These are phyloP conservation scores for Trichomalopsis sarcophagae DNA, from an alignment of 1,140 invertebrate genomes.

Conservation along the genomic window DNA sequence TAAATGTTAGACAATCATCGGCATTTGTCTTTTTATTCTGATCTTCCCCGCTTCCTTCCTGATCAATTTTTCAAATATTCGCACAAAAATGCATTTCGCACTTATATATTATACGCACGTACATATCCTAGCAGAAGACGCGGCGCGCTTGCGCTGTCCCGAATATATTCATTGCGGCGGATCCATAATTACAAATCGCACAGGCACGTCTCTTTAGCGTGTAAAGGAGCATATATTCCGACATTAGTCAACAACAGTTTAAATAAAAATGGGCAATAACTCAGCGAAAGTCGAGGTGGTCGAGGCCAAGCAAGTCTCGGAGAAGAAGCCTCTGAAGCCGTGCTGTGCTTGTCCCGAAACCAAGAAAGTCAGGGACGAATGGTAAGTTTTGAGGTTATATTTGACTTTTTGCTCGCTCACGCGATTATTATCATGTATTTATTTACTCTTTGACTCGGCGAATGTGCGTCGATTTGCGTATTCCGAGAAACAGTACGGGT, in stretches of 20 bases:
- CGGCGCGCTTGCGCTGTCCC: not conserved
- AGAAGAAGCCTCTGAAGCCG: constrained; percentile 89
- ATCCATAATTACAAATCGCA: not conserved
- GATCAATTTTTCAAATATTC: no score
- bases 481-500: not conserved
- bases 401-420: not conserved
- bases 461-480: not conserved
- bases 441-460: not conserved
- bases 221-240: not conserved
- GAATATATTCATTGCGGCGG: not conserved
- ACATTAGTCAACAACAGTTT: constrained; percentile 5
- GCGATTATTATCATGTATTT: not conserved
- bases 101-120: no score
- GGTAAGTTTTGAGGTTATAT: constrained; percentile 78
- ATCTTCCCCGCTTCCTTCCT: no score
- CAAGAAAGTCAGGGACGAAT: constrained; percentile 91
- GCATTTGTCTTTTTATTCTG: not conserved
- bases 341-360: constrained; percentile 99
- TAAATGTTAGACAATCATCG: constrained; percentile 53
- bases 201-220: not conserved
- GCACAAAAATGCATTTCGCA: no score
- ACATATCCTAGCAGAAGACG: no score
- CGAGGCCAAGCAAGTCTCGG: constrained; percentile 68
- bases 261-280: constrained; percentile 63
- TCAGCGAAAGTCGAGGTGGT: constrained; percentile 63